phyloP scores from a whole-genome alignment of 2,113 vertebrate species.

The Chlorodrepanis virens region DNA sequence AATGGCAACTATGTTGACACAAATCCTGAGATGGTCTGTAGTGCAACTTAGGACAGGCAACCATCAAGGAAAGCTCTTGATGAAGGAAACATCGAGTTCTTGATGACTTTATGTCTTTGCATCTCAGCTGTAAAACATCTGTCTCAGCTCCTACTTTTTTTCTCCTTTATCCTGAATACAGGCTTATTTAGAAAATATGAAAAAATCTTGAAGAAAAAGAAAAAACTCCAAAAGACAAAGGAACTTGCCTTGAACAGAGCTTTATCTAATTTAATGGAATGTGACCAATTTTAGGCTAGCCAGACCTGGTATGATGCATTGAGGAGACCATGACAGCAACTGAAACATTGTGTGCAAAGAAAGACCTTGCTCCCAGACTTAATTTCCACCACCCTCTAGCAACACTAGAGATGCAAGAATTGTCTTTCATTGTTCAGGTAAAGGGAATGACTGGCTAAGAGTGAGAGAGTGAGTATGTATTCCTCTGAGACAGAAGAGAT shows the following conservation, averaged over 20 bases:
- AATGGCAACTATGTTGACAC: background rate
- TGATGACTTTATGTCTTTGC: background rate
- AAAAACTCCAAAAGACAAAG: background rate
- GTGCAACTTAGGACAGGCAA: background rate
- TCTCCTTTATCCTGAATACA: background rate
- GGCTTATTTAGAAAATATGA: background rate
- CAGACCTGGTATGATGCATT: background rate
- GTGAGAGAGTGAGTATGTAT: background rate
- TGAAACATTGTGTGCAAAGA: accelerated
- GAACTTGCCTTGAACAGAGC: accelerated
- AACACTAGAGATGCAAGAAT: background rate
- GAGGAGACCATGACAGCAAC: background rate
- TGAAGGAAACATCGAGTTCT: background rate
- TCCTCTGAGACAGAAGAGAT: background rate
- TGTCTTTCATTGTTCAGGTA: background rate
- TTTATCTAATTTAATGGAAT: background rate
- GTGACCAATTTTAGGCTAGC: background rate
- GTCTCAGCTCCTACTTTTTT: background rate
- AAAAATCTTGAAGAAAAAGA: background rate
- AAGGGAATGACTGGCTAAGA: background rate
- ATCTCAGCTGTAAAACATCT: background rate
- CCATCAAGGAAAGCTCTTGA: background rate
- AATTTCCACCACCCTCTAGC: background rate
- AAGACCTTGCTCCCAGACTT: background rate
- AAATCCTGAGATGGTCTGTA: background rate